Conservation (phyloP, 2,113 vertebrate species). For the Microcebus tavaratra region DNA sequence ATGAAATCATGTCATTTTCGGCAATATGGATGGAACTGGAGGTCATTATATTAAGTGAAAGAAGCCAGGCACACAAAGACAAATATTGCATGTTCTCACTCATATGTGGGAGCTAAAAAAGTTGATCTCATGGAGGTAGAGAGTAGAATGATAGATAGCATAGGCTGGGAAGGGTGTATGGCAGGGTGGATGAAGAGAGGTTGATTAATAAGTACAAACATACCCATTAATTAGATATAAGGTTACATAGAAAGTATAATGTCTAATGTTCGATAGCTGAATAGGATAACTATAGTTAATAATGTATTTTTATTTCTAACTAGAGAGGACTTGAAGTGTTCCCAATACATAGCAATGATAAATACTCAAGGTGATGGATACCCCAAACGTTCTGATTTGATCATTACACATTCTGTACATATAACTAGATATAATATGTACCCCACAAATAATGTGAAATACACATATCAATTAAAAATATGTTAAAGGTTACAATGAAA, state of each 20-base stretch:
- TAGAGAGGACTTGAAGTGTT: neutral
- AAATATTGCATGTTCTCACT: neutral
- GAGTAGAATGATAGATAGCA: neutral
- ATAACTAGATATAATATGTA: neutral
- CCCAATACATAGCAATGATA: neutral
- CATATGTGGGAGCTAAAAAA: neutral
- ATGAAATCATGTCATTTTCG: neutral
- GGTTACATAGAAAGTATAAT: neutral
- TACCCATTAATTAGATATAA: neutral
- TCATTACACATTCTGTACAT: neutral
- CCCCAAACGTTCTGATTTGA: neutral
- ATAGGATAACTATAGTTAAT: neutral
- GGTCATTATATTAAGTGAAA: neutral
- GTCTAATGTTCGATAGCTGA: neutral
- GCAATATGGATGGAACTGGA: neutral
- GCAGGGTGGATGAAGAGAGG: neutral
- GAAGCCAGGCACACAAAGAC: neutral
- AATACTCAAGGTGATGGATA: neutral
- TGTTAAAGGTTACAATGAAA: slow-evolving; percentile 42
- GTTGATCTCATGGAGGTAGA: neutral
- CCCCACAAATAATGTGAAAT: neutral
- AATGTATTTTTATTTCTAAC: neutral
- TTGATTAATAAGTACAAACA: neutral
- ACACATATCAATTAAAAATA: neutral
- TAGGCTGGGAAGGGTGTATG: neutral